Evolutionary conservation across 2,888 invertebrate genomes (phyloP).

Genomic region (Meteorus cinctellus): DNA sequence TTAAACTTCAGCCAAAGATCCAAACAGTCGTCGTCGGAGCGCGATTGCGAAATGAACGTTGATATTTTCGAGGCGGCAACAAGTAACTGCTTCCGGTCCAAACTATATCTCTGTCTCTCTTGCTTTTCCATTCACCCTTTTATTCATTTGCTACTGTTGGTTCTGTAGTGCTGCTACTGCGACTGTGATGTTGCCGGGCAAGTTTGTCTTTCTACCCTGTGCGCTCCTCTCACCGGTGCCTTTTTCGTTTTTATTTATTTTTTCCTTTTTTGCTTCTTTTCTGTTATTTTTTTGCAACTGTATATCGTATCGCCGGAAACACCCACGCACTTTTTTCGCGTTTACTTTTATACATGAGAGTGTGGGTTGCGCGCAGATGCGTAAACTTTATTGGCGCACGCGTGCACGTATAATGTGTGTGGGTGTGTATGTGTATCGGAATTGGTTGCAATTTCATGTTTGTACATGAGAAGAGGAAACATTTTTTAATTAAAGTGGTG

Average conservation of each 20-base stretch:
- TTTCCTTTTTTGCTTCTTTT: constrained; percentile 20
- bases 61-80: constrained; percentile 71
- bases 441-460: too few species aligned
- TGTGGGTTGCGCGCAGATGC: constrained; percentile 42
- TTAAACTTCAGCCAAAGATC: constrained; percentile 67
- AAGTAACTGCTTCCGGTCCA: constrained; percentile 72
- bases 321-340: constrained; percentile 58
- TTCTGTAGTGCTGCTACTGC: not conserved
- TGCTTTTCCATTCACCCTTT: constrained; percentile 30
- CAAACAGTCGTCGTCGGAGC: constrained; percentile 51
- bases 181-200: not conserved
- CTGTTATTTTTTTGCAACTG: not conserved
- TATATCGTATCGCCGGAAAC: constrained; percentile 59
- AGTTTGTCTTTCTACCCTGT: constrained; percentile 42
- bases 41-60: constrained; percentile 70
- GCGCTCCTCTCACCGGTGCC: not conserved
- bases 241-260: constrained; percentile 1
- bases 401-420: constrained; percentile 24
- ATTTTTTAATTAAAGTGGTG: too few species aligned
- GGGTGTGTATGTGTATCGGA: constrained; percentile 34
- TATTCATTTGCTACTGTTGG: constrained; percentile 40
- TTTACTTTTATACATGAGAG: constrained; percentile 28
- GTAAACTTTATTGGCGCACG: constrained; percentile 40
- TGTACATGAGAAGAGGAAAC: too few species aligned
- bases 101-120: constrained; percentile 25